phyloP scores from a whole-genome alignment of 2,797 vertebrate species.

The Tangara arthus region DNA sequence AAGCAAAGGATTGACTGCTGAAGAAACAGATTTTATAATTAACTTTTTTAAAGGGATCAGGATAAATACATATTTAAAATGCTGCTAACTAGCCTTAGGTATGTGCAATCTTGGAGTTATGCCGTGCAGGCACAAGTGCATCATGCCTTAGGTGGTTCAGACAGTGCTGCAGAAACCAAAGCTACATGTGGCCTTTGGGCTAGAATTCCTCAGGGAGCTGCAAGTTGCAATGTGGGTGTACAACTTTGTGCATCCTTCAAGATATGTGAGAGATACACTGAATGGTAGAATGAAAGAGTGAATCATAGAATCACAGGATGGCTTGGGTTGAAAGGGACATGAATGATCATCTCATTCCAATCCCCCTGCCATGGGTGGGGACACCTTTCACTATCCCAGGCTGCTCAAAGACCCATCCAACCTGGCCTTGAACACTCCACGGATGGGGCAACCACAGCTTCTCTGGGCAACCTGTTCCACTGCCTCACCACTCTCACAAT shows the following conservation, averaged over 20 bases:
- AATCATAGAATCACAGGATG: not conserved
- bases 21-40: not conserved
- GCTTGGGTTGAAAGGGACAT: not conserved
- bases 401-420: not conserved
- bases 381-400: not conserved
- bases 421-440: not conserved
- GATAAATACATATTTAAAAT: not conserved
- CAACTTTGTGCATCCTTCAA: not conserved
- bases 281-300: not conserved
- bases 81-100: not conserved
- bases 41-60: not conserved
- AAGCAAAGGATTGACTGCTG: not conserved
- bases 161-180: not conserved
- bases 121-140: not conserved
- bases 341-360: not conserved
- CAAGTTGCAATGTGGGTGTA: not conserved
- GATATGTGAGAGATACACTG: not conserved
- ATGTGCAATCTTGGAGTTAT: not conserved
- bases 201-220: not conserved
- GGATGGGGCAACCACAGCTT: not conserved
- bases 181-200: fast-evolving
- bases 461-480: not conserved
- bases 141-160: not conserved
- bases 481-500: not conserved
- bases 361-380: fast-evolving